These are phyloP conservation scores for Lucilia cuprina DNA, from an alignment of 1,140 invertebrate species.

Conservation along the genomic window DNA sequence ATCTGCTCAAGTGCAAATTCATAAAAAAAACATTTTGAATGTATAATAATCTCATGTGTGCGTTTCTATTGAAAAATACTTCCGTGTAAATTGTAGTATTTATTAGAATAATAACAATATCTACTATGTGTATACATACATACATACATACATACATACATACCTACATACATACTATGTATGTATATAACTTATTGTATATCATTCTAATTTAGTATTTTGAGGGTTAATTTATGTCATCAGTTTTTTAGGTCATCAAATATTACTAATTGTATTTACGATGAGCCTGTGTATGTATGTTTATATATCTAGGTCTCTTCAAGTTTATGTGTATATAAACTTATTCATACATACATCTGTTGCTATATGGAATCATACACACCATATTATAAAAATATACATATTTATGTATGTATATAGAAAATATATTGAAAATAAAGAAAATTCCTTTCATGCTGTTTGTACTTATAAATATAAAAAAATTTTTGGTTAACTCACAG, in stretches of 20 bases:
- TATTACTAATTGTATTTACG: background rate
- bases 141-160: too few relatives aligned
- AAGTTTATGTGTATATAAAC: background rate
- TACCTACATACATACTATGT: too few relatives aligned
- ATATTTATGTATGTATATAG: background rate
- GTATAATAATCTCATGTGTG: background rate
- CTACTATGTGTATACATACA: background rate
- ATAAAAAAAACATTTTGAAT: background rate
- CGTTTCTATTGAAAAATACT: conserved; percentile 15
- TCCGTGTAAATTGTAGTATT: conserved; percentile 5
- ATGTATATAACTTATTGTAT: background rate
- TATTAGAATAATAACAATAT: background rate
- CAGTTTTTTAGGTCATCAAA: background rate
- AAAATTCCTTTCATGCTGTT: background rate
- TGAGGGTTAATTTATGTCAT: background rate
- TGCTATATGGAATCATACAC: background rate
- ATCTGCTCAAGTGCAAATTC: conserved; percentile 23
- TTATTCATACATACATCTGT: background rate
- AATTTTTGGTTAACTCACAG: background rate
- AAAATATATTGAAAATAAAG: background rate
- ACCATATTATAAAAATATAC: too few relatives aligned
- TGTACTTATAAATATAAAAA: background rate
- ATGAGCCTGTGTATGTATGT: too few relatives aligned
- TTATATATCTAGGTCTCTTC: too few relatives aligned
- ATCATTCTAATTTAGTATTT: background rate